phyloP scores from a whole-genome alignment of 2,113 vertebrate species.

The Aldabrachelys gigantea region DNA sequence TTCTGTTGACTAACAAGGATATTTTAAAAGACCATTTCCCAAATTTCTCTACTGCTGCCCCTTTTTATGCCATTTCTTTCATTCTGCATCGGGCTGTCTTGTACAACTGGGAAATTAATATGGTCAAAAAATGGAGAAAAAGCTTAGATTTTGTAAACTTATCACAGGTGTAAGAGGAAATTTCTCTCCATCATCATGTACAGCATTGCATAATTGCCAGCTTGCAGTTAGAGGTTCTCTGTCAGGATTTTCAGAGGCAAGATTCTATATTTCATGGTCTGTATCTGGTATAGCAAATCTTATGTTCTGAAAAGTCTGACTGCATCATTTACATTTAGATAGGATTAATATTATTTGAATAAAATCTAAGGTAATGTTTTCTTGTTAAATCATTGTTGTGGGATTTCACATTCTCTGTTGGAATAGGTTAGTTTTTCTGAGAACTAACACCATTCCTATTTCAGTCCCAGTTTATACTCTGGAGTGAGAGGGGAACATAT shows the following conservation, averaged over 20 bases:
- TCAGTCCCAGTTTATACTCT: background rate
- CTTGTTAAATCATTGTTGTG: background rate
- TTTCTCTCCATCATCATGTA: background rate
- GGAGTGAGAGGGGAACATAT: background rate
- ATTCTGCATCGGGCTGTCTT: constrained; percentile 6
- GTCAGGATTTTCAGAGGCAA: constrained; percentile 5
- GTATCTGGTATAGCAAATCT: background rate
- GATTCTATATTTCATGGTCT: background rate
- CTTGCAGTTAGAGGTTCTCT: constrained; percentile 47
- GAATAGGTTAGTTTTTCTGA: background rate
- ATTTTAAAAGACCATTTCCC: constrained; percentile 72
- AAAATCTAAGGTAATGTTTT: background rate
- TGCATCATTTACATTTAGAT: too few relatives aligned
- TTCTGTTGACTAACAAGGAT: constrained; percentile 11
- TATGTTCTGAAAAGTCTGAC: background rate
- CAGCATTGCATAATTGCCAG: background rate
- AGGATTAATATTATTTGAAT: background rate
- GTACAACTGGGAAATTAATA: constrained; percentile 47
- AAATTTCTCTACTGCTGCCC: constrained; percentile 61
- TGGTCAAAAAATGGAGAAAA: constrained; percentile 43
- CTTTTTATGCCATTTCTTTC: constrained; percentile 55
- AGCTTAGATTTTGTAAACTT: constrained; percentile 25
- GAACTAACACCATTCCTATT: background rate
- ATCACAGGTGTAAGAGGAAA: background rate
- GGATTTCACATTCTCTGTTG: background rate